Percentiles rank a stretch among this genome's conserved stretches.
Evolutionary conservation across 2,113 vertebrate genomes (phyloP).

Genomic region (Phaethon lepturus): DNA sequence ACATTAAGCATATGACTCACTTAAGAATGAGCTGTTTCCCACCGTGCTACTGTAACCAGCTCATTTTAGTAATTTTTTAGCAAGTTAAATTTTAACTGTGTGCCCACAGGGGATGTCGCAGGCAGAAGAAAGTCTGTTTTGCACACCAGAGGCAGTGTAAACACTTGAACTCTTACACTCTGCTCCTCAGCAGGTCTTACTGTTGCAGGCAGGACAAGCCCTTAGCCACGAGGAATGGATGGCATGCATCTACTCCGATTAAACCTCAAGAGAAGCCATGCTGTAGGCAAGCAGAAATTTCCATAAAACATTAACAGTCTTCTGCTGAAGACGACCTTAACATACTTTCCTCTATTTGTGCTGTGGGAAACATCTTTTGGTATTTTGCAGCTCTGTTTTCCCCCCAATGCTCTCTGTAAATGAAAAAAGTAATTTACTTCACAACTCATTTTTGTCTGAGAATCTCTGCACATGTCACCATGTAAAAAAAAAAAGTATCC

Average conservation of each 20-base stretch:
- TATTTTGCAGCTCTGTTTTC: background rate
- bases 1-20: background rate
- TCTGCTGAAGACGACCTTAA: background rate
- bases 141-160: background rate
- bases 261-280: background rate
- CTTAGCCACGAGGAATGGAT: background rate
- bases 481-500: background rate
- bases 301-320: background rate
- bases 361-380: background rate
- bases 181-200: background rate
- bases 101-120: background rate
- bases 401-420: background rate
- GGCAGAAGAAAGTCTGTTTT: background rate
- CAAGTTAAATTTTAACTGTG: background rate
- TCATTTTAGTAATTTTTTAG: background rate
- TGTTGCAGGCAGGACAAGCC: background rate
- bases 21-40: background rate
- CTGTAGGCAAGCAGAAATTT: background rate
- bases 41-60: background rate
- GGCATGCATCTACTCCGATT: background rate
- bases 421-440: background rate
- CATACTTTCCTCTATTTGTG: background rate
- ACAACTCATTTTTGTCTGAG: slow-evolving; percentile 46
- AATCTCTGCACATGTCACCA: slow-evolving; percentile 26
- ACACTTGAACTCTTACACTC: background rate